Conservation (phyloP, 2,888 invertebrate species). For the Gryllus longicercus region DNA sequence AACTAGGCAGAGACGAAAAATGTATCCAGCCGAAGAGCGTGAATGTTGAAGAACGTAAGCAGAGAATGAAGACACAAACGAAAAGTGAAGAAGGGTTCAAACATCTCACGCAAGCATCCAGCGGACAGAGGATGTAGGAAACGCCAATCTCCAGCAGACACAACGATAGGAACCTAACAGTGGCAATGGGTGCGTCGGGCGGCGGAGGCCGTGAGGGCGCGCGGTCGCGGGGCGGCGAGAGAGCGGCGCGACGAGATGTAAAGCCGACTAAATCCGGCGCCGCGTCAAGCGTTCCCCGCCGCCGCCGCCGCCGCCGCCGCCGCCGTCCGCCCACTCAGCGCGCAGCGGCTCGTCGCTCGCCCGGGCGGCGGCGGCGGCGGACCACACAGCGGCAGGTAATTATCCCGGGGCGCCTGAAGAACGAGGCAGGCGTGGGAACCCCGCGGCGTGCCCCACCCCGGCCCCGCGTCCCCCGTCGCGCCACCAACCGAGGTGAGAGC, state of each 20-base stretch:
- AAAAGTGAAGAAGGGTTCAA: no score
- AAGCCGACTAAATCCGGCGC: neutral
- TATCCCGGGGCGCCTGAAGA: neutral
- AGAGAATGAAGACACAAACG: no score
- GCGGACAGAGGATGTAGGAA: no score
- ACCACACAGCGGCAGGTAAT: conserved; percentile 9
- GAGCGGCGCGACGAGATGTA: conserved; percentile 3
- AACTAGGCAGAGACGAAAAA: no score
- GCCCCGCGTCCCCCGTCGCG: neutral
- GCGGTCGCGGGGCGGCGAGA: neutral
- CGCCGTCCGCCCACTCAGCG: neutral
- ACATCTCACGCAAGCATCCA: no score
- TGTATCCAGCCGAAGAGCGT: no score
- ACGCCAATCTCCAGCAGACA: no score
- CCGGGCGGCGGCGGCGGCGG: neutral
- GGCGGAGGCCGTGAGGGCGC: neutral
- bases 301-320: neutral
- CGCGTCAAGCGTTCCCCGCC: neutral
- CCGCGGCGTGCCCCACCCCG: neutral
- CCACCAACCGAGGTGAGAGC: neutral
- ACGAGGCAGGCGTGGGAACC: conserved; percentile 4
- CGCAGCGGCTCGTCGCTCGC: neutral
- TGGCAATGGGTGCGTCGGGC: neutral
- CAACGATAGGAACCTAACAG: no score
- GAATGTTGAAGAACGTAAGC: no score